Conservation (phyloP, 1,140 invertebrate species). For the Lordiphosa mommai region DNA sequence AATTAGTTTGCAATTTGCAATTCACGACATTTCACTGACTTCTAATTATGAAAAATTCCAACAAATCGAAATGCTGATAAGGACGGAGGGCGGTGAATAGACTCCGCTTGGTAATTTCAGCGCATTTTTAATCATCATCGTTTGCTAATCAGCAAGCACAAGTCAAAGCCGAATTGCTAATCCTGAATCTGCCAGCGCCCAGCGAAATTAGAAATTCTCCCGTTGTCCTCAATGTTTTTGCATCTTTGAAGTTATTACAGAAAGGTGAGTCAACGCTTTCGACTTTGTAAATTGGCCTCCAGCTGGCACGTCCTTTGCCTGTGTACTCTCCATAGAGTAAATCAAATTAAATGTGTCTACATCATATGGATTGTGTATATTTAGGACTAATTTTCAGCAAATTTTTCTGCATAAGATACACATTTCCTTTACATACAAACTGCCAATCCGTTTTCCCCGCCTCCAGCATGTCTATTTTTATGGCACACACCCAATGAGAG, state of each 20-base stretch:
- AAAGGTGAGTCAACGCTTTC: constrained; percentile 42
- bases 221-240: constrained; percentile 5
- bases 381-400: constrained; percentile 16
- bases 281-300: constrained; percentile 14
- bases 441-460: constrained; percentile 28
- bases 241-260: constrained; percentile 46
- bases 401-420: constrained; percentile 20
- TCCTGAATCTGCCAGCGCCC: constrained; percentile 27
- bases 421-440: constrained; percentile 1
- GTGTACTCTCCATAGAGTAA: neutral
- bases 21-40: constrained; percentile 59
- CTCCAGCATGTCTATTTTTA: constrained; percentile 35
- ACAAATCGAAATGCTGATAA: constrained; percentile 36
- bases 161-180: constrained; percentile 25
- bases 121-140: constrained; percentile 59
- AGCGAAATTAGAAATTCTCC: constrained; percentile 20
- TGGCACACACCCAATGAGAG: constrained; percentile 31
- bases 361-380: constrained; percentile 6
- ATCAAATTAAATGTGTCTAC: constrained; percentile 25
- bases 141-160: constrained; percentile 44
- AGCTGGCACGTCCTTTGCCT: neutral
- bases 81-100: neutral
- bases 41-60: constrained; percentile 63
- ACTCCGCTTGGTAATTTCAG: constrained; percentile 19
- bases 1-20: constrained; percentile 60